A percentile compares a stretch with the other conserved stretches of the same genome.
Evolutionary conservation across 1,140 invertebrate genomes (phyloP).

Genomic region (Hermetia illucens): DNA sequence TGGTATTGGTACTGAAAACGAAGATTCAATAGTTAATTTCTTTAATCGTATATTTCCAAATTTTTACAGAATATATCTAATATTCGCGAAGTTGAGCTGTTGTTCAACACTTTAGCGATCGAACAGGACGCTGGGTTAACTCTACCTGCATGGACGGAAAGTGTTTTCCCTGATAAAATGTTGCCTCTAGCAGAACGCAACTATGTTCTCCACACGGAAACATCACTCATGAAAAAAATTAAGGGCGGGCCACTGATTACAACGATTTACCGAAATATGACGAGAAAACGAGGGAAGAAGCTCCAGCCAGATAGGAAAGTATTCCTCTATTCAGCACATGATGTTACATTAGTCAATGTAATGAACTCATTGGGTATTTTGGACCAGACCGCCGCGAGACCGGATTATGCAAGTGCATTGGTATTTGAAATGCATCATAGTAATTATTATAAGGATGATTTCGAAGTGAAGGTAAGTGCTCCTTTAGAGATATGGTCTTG

Average conservation of each 20-base stretch:
- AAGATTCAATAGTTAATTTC: too few relatives aligned
- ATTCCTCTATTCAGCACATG: constrained; percentile 55
- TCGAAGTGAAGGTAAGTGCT: constrained; percentile 32
- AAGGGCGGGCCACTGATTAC: constrained; percentile 46
- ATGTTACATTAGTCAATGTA: constrained; percentile 54
- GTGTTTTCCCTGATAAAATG: constrained; percentile 54
- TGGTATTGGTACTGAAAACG: too few relatives aligned
- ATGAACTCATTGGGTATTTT: constrained; percentile 50
- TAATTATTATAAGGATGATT: constrained; percentile 25
- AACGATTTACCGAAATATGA: constrained; percentile 32
- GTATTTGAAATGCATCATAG: constrained; percentile 47
- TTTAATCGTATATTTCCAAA: too few relatives aligned
- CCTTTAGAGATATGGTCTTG: not conserved
- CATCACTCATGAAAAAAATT: constrained; percentile 52
- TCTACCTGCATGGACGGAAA: constrained; percentile 55
- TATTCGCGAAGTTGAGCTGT: constrained; percentile 50
- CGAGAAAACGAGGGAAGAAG: constrained; percentile 22
- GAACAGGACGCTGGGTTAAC: constrained; percentile 48
- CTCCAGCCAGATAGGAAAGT: constrained; percentile 32
- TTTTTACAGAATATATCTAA: constrained; percentile 38
- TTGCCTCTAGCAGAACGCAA: constrained; percentile 46
- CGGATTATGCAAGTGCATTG: constrained; percentile 52
- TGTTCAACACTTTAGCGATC: constrained; percentile 59
- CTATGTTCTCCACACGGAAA: constrained; percentile 55
- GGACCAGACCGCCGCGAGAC: constrained; percentile 40